Percentiles rank a stretch among this genome's conserved stretches.
Evolutionary conservation across 1,140 invertebrate species (phyloP).

Genomic region (Sitodiplosis mosellana): DNA sequence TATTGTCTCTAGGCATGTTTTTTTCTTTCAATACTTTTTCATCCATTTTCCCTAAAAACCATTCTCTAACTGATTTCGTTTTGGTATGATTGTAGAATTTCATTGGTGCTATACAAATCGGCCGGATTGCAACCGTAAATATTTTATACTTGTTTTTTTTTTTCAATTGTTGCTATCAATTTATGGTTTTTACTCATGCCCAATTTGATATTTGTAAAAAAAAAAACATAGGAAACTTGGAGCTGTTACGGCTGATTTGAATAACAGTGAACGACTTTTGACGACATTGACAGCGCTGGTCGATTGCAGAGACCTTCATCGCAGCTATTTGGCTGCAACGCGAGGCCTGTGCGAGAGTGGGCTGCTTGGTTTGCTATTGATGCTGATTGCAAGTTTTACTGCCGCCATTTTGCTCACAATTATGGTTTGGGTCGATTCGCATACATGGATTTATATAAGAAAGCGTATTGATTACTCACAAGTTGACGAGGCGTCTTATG

Average conservation of each 20-base stretch:
- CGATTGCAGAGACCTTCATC: slow-evolving; percentile 60
- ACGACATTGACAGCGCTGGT: slow-evolving; percentile 45
- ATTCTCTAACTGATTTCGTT: slow-evolving; percentile 12
- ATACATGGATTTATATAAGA: slow-evolving; percentile 91
- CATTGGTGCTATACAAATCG: slow-evolving; percentile 21
- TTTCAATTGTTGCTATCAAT: no score
- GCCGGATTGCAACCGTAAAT: slow-evolving; percentile 40
- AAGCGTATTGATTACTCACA: slow-evolving; percentile 33
- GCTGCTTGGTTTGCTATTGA: slow-evolving; percentile 59
- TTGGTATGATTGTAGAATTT: slow-evolving; percentile 23
- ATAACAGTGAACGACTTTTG: slow-evolving; percentile 38
- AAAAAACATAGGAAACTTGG: no score
- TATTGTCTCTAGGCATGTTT: slow-evolving; percentile 26
- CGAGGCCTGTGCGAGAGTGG: slow-evolving; percentile 62
- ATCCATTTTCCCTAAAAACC: neutral
- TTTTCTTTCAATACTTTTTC: neutral
- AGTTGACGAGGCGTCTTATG: slow-evolving; percentile 23
- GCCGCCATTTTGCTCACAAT: slow-evolving; percentile 77
- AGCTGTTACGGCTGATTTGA: slow-evolving; percentile 49
- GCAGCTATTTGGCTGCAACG: slow-evolving; percentile 57
- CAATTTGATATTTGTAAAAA: no score
- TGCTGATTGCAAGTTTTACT: slow-evolving; percentile 64
- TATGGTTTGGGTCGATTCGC: slow-evolving; percentile 82
- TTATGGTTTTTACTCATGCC: no score
- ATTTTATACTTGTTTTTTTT: no score